phyloP scores from a whole-genome alignment of 2,113 vertebrate species.

The Corythoichthys haematopterus region DNA sequence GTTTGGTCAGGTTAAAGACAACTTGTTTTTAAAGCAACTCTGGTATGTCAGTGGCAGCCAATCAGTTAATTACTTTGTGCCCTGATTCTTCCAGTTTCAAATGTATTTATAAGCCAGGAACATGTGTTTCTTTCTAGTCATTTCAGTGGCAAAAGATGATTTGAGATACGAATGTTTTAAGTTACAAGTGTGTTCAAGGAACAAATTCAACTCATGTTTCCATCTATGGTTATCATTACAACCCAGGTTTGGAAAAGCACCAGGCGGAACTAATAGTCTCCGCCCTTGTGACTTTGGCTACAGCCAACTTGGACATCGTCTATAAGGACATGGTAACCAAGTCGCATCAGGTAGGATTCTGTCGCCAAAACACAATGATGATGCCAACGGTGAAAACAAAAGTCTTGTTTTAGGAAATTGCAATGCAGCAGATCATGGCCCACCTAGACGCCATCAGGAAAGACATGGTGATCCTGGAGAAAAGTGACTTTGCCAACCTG shows the following conservation, averaged over 20 bases:
- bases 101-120: too few relatives aligned
- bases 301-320: slow-evolving; percentile 85
- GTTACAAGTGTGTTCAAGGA: too few relatives aligned
- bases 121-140: too few relatives aligned
- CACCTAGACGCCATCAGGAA: slow-evolving; percentile 93
- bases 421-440: slow-evolving; percentile 90
- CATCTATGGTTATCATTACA: neutral
- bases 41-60: too few relatives aligned
- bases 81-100: too few relatives aligned
- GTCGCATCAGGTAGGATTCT: slow-evolving; percentile 84
- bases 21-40: too few relatives aligned
- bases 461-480: slow-evolving; percentile 98
- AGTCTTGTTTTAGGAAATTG: slow-evolving; percentile 78
- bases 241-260: slow-evolving; percentile 82
- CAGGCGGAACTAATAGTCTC: slow-evolving; percentile 88
- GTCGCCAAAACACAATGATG: neutral
- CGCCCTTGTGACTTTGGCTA: slow-evolving; percentile 77
- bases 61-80: too few relatives aligned
- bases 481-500: slow-evolving; percentile 94
- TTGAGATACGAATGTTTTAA: too few relatives aligned
- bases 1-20: too few relatives aligned
- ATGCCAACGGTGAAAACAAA: neutral
- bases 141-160: too few relatives aligned
- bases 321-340: slow-evolving; percentile 97
- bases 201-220: too few relatives aligned